A percentile compares a stretch with the other conserved stretches of the same genome.
Evolutionary conservation across 2,113 vertebrate genomes (phyloP).

Genomic region (Crotalus helleri): DNA sequence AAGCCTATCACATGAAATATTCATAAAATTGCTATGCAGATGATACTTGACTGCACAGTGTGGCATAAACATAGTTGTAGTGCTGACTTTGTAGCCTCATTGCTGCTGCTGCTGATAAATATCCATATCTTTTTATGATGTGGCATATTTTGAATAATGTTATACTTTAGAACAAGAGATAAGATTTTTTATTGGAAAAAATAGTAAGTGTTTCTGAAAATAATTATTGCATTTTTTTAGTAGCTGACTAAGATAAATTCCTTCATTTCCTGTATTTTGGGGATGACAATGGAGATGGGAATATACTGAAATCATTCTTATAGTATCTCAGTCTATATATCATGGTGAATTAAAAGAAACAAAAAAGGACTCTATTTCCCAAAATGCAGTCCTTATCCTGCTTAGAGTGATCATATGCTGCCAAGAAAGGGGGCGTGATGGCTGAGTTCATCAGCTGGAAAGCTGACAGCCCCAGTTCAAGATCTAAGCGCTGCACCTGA

Average conservation of each 20-base stretch:
- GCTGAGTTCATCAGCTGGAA: too few relatives aligned
- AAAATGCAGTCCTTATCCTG: neutral
- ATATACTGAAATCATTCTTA: neutral
- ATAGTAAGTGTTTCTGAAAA: constrained; percentile 2
- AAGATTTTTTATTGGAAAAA: neutral
- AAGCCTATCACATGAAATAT: constrained; percentile 36
- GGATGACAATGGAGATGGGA: neutral
- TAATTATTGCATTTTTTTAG: neutral
- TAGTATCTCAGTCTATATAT: neutral
- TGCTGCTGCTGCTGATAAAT: constrained; percentile 27
- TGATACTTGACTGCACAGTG: constrained; percentile 18
- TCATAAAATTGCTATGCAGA: constrained; percentile 23
- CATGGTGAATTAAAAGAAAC: neutral
- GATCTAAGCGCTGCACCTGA: too few relatives aligned
- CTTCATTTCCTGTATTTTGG: neutral
- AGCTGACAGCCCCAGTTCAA: too few relatives aligned
- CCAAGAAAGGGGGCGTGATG: too few relatives aligned
- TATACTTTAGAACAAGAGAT: neutral
- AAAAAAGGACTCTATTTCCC: neutral
- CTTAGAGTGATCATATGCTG: too few relatives aligned
- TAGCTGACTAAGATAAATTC: neutral
- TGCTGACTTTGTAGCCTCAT: constrained; percentile 32
- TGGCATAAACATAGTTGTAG: constrained; percentile 26
- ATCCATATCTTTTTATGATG: constrained; percentile 19
- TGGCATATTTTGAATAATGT: neutral